Evolutionary conservation across 2,888 invertebrate genomes (phyloP).

Genomic region (Trissolcus japonicus): DNA sequence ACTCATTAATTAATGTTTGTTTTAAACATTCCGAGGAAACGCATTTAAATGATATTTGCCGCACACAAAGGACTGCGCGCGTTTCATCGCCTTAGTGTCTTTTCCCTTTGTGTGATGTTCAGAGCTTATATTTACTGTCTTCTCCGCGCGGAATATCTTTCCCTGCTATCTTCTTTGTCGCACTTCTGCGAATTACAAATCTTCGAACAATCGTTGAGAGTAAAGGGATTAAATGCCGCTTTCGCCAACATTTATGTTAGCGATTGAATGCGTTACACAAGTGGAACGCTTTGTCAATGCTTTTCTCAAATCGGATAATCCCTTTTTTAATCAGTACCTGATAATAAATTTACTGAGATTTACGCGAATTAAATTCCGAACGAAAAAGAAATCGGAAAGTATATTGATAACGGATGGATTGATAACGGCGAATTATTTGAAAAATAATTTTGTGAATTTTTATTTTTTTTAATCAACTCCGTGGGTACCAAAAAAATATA

Average conservation of each 20-base stretch:
- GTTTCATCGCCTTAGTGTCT: conserved; percentile 25
- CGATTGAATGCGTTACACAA: conserved; percentile 25
- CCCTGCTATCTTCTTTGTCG: conserved; percentile 27
- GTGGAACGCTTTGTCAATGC: conserved; percentile 1
- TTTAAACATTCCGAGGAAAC: conserved; percentile 22
- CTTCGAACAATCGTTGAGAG: conserved; percentile 17
- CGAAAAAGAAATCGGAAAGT: no score
- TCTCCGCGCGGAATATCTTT: conserved; percentile 21
- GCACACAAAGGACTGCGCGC: conserved; percentile 24
- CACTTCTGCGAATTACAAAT: conserved; percentile 24
- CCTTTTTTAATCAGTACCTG: conserved; percentile 3
- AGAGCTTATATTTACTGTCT: conserved; percentile 31
- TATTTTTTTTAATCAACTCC: no score
- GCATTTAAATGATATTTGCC: conserved; percentile 24
- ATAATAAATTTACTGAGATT: neutral
- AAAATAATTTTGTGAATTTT: no score
- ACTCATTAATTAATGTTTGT: conserved; percentile 14
- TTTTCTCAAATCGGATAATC: conserved; percentile 5
- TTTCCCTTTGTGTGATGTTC: conserved; percentile 20
- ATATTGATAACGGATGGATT: no score
- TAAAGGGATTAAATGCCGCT: conserved; percentile 30
- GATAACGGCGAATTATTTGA: no score
- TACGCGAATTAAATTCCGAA: no score
- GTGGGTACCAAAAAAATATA: no score
- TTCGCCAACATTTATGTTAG: conserved; percentile 26